These are phyloP conservation scores for Rhyacophila evoluta DNA, from an alignment of 2,888 invertebrate genomes.

Conservation along the genomic window DNA sequence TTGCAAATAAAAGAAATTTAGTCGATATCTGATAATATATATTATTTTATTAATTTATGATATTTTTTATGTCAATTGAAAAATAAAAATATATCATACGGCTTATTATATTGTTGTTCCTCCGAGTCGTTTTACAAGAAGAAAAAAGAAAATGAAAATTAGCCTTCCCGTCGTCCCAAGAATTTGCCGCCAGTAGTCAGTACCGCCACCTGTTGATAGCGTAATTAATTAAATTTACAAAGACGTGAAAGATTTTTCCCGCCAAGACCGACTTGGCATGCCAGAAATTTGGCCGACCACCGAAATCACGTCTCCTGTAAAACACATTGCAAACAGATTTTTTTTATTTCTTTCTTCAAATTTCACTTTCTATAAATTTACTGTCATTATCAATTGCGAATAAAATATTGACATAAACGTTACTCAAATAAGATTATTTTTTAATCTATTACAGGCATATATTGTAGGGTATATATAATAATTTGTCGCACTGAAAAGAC, in stretches of 20 bases:
- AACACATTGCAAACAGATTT: neutral
- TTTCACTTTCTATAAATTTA: neutral
- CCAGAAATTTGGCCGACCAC: slow-evolving; percentile 6
- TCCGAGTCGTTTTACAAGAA: neutral
- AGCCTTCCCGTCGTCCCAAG: neutral
- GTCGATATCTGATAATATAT: too few species aligned
- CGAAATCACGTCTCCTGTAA: neutral
- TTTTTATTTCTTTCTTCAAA: neutral
- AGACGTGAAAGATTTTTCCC: slow-evolving; percentile 32
- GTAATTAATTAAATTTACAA: slow-evolving; percentile 44
- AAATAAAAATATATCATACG: too few species aligned
- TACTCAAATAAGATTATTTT: too few species aligned
- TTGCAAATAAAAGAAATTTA: too few species aligned
- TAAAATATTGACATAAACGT: too few species aligned
- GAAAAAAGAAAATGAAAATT: slow-evolving; percentile 26
- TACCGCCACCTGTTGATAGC: slow-evolving; percentile 38
- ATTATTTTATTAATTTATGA: too few species aligned
- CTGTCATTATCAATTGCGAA: too few species aligned
- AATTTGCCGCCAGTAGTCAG: slow-evolving; percentile 28
- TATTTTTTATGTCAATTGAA: too few species aligned
- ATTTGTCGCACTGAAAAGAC: too few species aligned
- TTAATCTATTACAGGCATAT: too few species aligned
- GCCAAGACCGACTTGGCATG: neutral
- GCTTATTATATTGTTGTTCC: too few species aligned
- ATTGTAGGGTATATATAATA: too few species aligned